A percentile compares a stretch with the other conserved stretches of the same genome.
These are phyloP conservation scores for Pogona vitticeps DNA, from an alignment of 2,113 vertebrate genomes.

Conservation along the genomic window DNA sequence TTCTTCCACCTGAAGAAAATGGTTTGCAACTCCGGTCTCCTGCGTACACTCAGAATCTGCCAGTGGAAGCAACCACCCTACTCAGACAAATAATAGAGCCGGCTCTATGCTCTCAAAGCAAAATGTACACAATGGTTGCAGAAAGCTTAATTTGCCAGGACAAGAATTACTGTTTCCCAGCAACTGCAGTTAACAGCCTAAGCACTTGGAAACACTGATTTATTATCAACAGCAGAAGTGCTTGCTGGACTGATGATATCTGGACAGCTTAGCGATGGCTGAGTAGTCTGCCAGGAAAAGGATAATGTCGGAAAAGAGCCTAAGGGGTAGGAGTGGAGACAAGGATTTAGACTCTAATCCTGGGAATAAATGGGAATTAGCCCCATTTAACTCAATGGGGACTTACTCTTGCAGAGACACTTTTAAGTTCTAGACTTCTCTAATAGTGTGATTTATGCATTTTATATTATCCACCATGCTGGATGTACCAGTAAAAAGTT, in stretches of 20 bases:
- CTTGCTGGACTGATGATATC: not conserved
- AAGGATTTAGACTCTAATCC: conserved; percentile 1
- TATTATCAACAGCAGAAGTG: not conserved
- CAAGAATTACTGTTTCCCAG: not conserved
- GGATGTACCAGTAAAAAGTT: conserved; percentile 52
- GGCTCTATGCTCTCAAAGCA: not conserved
- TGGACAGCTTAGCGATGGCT: conserved; percentile 1
- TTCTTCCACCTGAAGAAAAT: too few relatives aligned
- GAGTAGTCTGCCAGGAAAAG: not conserved
- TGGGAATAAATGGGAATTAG: not conserved
- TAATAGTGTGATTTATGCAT: not conserved
- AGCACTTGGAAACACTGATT: not conserved
- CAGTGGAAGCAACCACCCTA: too few relatives aligned
- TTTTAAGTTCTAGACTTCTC: too few relatives aligned
- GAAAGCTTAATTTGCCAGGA: not conserved
- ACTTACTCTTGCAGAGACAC: not conserved
- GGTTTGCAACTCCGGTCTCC: too few relatives aligned
- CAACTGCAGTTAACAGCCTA: not conserved
- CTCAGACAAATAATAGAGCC: too few relatives aligned
- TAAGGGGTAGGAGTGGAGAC: not conserved
- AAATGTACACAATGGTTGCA: not conserved
- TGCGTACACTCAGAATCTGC: too few relatives aligned
- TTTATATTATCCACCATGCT: not conserved
- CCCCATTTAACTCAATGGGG: not conserved
- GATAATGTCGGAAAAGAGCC: not conserved